Conservation (phyloP, 2,888 invertebrate species). For the Pollenia amentaria region DNA sequence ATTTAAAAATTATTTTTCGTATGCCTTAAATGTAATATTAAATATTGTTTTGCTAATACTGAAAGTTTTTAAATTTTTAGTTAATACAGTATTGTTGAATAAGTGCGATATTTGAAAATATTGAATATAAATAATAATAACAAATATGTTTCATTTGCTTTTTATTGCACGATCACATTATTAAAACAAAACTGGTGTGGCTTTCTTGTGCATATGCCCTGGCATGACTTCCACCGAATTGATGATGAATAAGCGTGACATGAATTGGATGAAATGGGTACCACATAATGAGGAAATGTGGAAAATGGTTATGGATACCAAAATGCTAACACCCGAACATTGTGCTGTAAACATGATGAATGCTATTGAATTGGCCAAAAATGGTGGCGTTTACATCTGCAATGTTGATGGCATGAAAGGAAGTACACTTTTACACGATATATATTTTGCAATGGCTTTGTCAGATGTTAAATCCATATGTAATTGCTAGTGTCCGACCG, state of each 20-base stretch:
- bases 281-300: slow-evolving; percentile 78
- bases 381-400: slow-evolving; percentile 82
- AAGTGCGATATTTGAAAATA: background rate
- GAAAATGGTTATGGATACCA: slow-evolving; percentile 78
- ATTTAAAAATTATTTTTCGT: too few relatives aligned
- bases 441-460: too few relatives aligned
- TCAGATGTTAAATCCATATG: too few relatives aligned
- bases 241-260: slow-evolving; percentile 81
- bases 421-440: too few relatives aligned
- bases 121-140: background rate
- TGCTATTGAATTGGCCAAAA: slow-evolving; percentile 81
- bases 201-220: slow-evolving; percentile 81
- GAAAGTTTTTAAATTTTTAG: too few relatives aligned
- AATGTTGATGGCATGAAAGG: slow-evolving; percentile 81
- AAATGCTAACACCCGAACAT: slow-evolving; percentile 81
- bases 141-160: background rate
- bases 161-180: slow-evolving; percentile 78
- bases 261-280: slow-evolving; percentile 78
- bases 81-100: too few relatives aligned
- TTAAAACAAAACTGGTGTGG: slow-evolving; percentile 80
- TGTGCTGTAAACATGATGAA: slow-evolving; percentile 80
- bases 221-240: slow-evolving; percentile 81
- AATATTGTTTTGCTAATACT: too few relatives aligned
- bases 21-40: too few relatives aligned
- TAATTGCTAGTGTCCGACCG: too few relatives aligned